Evolutionary conservation across 2,888 invertebrate genomes (phyloP).

Genomic region (Hoplodrina blanda): DNA sequence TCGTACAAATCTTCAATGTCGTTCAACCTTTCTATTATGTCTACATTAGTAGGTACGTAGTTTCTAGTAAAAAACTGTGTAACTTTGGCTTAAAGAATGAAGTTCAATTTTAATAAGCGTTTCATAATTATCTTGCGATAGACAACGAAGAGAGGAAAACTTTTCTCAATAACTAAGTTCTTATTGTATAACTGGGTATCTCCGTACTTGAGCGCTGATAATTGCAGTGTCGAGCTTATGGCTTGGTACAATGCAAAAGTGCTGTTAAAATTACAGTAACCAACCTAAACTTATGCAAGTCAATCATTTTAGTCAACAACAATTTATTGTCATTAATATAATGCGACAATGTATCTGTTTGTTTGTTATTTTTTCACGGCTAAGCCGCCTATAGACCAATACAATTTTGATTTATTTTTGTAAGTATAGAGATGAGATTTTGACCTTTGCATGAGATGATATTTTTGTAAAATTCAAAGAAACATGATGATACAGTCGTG

Average conservation of each 20-base stretch:
- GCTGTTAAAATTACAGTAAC: background rate
- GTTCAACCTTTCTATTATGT: conserved; percentile 5
- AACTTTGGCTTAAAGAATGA: background rate
- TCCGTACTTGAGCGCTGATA: conserved; percentile 2
- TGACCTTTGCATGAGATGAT: too few relatives aligned
- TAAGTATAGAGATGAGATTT: too few relatives aligned
- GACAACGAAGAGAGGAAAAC: conserved; percentile 4
- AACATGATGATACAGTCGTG: too few relatives aligned
- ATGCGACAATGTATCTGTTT: too few relatives aligned
- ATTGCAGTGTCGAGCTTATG: background rate
- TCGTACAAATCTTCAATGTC: too few relatives aligned
- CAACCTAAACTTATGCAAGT: background rate
- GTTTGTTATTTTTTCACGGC: too few relatives aligned
- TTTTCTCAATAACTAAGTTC: conserved; percentile 2
- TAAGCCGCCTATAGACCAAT: too few relatives aligned
- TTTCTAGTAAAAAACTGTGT: conserved; percentile 6
- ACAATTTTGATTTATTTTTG: too few relatives aligned
- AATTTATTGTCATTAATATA: too few relatives aligned
- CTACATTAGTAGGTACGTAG: background rate
- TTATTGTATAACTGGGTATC: conserved; percentile 14
- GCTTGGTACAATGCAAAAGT: too few relatives aligned
- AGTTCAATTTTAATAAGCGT: conserved; percentile 35
- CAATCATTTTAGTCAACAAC: background rate
- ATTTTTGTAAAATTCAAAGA: too few relatives aligned
- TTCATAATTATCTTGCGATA: conserved; percentile 31